Evolutionary conservation across 2,888 invertebrate species (phyloP).

Genomic region (Gonocerus acuteangulatus): DNA sequence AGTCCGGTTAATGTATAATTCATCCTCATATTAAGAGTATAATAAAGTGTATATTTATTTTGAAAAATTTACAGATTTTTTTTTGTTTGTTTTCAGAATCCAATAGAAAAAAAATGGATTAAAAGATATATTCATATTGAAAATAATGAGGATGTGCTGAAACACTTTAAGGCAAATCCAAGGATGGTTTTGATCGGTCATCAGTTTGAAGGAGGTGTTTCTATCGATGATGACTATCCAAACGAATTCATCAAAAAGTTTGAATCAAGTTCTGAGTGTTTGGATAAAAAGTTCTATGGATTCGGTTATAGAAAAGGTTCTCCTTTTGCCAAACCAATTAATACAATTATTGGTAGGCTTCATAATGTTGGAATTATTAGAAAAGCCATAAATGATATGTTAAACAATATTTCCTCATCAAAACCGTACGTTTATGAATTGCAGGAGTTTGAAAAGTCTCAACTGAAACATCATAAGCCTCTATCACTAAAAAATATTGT

Average conservation of each 20-base stretch:
- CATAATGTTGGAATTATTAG: constrained; percentile 10
- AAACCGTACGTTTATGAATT: not conserved
- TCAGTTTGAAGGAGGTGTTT: constrained; percentile 12
- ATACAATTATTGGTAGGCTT: constrained; percentile 2
- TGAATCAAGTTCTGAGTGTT: constrained; percentile 10
- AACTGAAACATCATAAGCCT: not conserved
- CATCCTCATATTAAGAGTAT: too few relatives aligned
- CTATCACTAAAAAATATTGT: not conserved
- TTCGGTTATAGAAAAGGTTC: constrained; percentile 4
- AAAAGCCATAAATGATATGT: constrained; percentile 3
- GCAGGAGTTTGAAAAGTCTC: not conserved
- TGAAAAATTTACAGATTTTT: too few relatives aligned
- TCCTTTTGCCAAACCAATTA: constrained; percentile 17
- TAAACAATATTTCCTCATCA: not conserved
- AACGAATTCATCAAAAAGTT: constrained; percentile 14
- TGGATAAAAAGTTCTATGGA: not conserved
- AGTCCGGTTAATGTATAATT: too few relatives aligned
- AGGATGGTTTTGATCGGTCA: constrained; percentile 20
- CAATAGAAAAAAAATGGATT: too few relatives aligned
- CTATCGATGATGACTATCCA: constrained; percentile 12
- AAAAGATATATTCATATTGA: constrained; percentile 2
- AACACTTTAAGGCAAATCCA: not conserved
- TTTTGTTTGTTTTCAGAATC: too few relatives aligned
- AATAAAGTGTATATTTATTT: too few relatives aligned
- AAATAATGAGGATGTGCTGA: not conserved